A percentile compares a stretch with the other conserved stretches of the same genome.
phyloP scores from a whole-genome alignment of 2,888 invertebrate genomes.

The Rhorus exstirpatorius region DNA sequence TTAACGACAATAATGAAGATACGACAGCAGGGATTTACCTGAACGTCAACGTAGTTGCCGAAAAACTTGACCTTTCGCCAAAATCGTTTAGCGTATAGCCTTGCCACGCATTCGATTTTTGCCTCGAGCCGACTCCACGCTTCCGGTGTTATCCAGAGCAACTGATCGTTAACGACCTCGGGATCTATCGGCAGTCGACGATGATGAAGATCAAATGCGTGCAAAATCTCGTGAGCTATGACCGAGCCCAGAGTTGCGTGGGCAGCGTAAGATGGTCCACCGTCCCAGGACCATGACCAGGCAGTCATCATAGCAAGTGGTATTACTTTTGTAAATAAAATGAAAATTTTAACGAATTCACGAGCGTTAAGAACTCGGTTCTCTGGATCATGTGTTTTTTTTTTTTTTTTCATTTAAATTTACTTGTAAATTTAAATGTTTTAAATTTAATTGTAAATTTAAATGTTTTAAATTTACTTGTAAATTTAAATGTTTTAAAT shows the following conservation, averaged over 20 bases:
- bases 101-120: constrained; percentile 86
- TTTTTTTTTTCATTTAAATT: too few relatives aligned
- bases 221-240: constrained; percentile 87
- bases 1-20: constrained; percentile 1
- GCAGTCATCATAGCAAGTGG: constrained; percentile 86
- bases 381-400: too few relatives aligned
- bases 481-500: too few relatives aligned
- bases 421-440: too few relatives aligned
- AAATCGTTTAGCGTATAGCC: constrained; percentile 86
- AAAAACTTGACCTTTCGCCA: constrained; percentile 85
- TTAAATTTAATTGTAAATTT: too few relatives aligned
- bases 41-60: constrained; percentile 85
- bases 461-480: too few relatives aligned
- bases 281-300: constrained; percentile 86
- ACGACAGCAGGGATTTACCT: constrained; percentile 80
- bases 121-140: constrained; percentile 85
- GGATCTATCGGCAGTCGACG: constrained; percentile 82
- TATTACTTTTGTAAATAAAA: constrained; percentile 81
- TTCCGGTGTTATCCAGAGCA: constrained; percentile 85
- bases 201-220: constrained; percentile 86
- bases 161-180: constrained; percentile 79
- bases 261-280: constrained; percentile 86
- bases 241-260: constrained; percentile 87
- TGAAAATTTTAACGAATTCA: not conserved
- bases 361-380: not conserved